Evolutionary conservation across 2,888 invertebrate genomes (phyloP).

Genomic region (Agrotis segetum): DNA sequence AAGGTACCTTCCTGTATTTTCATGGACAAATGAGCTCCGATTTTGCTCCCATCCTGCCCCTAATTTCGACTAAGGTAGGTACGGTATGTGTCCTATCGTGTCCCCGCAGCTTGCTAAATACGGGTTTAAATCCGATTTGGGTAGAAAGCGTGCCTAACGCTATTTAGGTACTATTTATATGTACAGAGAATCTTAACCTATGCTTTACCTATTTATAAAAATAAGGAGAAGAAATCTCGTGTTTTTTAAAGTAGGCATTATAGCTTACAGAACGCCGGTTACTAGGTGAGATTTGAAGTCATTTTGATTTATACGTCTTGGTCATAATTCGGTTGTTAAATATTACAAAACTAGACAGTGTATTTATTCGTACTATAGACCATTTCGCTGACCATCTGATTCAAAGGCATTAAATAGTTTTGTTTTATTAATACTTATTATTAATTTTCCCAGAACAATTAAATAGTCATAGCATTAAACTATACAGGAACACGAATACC

Average conservation of each 20-base stretch:
- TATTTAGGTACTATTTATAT: background rate
- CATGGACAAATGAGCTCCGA: slow-evolving; percentile 29
- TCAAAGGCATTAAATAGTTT: background rate
- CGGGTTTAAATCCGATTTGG: slow-evolving; percentile 52
- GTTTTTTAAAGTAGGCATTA: background rate
- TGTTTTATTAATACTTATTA: too few species aligned
- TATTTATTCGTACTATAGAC: background rate
- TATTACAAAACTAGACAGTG: too few species aligned
- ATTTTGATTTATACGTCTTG: background rate
- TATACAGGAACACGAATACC: background rate
- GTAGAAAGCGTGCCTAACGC: slow-evolving; percentile 19
- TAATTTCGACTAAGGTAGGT: slow-evolving; percentile 32
- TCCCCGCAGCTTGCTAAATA: slow-evolving; percentile 49
- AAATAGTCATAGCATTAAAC: background rate
- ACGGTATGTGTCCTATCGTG: slow-evolving; percentile 41
- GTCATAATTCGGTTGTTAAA: too few species aligned
- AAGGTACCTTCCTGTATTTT: background rate
- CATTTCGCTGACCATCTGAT: background rate
- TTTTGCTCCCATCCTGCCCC: background rate
- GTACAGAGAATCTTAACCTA: background rate
- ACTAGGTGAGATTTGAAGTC: background rate
- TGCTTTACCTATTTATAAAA: background rate
- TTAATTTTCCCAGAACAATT: background rate
- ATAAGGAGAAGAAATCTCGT: background rate
- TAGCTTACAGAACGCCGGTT: background rate